Evolutionary conservation across 2,797 vertebrate genomes (phyloP).

Genomic region (Austrolebias charrua): DNA sequence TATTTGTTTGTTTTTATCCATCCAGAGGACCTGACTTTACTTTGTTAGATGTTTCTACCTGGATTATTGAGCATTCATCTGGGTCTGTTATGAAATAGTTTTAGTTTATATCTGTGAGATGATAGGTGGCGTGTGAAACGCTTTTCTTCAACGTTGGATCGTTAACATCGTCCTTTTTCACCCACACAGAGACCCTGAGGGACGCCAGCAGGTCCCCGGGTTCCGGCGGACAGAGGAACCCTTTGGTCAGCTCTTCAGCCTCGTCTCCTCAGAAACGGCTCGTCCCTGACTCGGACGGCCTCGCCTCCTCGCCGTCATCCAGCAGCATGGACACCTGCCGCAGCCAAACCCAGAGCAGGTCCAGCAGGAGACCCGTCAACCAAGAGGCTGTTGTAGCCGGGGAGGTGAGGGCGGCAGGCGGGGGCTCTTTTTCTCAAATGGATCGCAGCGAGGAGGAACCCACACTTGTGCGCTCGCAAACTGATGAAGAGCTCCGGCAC

Average conservation of each 20-base stretch:
- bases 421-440: slow-evolving; percentile 84
- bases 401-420: slow-evolving; percentile 36
- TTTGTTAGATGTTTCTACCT: too few relatives aligned
- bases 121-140: too few relatives aligned
- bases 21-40: too few relatives aligned
- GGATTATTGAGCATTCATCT: too few relatives aligned
- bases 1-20: too few relatives aligned
- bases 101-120: too few relatives aligned
- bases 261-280: slow-evolving; percentile 78
- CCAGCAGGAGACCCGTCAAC: slow-evolving; percentile 43
- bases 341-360: slow-evolving; percentile 85
- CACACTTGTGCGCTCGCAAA: slow-evolving; percentile 88
- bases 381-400: slow-evolving; percentile 55
- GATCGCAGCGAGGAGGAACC: slow-evolving; percentile 75
- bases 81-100: too few relatives aligned
- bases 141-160: too few relatives aligned
- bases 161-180: not conserved
- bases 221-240: slow-evolving; percentile 85
- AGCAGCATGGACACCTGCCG: slow-evolving; percentile 87
- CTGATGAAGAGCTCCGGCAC: slow-evolving; percentile 90
- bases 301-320: slow-evolving; percentile 85
- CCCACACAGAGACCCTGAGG: slow-evolving; percentile 61
- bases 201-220: slow-evolving; percentile 82
- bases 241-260: slow-evolving; percentile 73
- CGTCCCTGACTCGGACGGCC: slow-evolving; percentile 74